These are phyloP conservation scores for Cyclophora albipunctata DNA, from an alignment of 2,888 invertebrate species.

Conservation along the genomic window DNA sequence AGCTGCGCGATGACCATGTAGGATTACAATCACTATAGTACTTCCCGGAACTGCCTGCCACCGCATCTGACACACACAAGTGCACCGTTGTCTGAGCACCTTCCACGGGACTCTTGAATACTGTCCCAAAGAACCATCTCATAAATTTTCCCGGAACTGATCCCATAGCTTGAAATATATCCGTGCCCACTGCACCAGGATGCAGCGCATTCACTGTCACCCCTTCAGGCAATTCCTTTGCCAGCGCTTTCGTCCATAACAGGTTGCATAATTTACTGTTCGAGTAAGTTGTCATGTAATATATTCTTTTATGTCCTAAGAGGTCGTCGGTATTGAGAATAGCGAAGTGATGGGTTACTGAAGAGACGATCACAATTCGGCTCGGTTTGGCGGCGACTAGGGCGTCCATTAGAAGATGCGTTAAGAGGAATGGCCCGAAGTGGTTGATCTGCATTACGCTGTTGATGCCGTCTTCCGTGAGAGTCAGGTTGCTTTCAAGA, in stretches of 20 bases:
- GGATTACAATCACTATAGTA: slow-evolving; percentile 86
- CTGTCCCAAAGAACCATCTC: too few relatives aligned
- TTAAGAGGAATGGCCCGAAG: slow-evolving; percentile 82
- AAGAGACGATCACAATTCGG: slow-evolving; percentile 61
- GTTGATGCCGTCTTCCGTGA: slow-evolving; percentile 78
- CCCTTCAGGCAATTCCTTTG: slow-evolving; percentile 53
- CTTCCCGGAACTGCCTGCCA: slow-evolving; percentile 78
- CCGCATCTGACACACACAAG: slow-evolving; percentile 82
- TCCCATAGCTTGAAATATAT: slow-evolving; percentile 53
- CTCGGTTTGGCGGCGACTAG: slow-evolving; percentile 51
- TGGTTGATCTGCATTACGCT: slow-evolving; percentile 80
- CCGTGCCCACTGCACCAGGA: slow-evolving; percentile 87
- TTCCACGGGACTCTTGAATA: slow-evolving; percentile 78
- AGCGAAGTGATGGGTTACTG: slow-evolving; percentile 37
- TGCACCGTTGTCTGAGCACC: slow-evolving; percentile 87
- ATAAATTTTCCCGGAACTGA: too few relatives aligned
- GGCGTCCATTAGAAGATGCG: slow-evolving; percentile 76
- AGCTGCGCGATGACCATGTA: slow-evolving; percentile 62
- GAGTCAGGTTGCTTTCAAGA: slow-evolving; percentile 37
- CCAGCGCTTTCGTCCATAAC: slow-evolving; percentile 57
- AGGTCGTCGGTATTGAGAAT: slow-evolving; percentile 64
- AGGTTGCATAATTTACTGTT: slow-evolving; percentile 59
- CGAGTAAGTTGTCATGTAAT: slow-evolving; percentile 55
- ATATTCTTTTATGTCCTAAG: slow-evolving; percentile 21
- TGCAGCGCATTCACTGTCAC: slow-evolving; percentile 87